These are phyloP conservation scores for Poeciliopsis paucimaculata DNA, from an alignment of 2,797 vertebrate species.

Conservation along the genomic window DNA sequence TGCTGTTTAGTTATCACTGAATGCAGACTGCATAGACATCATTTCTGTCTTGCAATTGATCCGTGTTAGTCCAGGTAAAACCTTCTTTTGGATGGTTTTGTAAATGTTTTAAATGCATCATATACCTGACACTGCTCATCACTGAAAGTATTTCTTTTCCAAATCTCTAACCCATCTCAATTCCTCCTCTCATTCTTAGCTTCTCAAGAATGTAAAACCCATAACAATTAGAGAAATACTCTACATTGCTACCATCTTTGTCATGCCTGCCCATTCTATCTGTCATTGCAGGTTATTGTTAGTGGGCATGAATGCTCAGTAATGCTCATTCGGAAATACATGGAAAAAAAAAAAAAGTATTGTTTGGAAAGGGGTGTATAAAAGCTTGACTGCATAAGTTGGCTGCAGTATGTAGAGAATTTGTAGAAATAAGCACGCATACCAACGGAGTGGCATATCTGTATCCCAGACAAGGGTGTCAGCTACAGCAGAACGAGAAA, in stretches of 20 bases:
- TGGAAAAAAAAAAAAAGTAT: slow-evolving; percentile 1
- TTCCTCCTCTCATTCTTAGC: slow-evolving; percentile 15
- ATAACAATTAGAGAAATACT: slow-evolving; percentile 60
- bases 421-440: not conserved
- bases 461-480: slow-evolving; percentile 7
- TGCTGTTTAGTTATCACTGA: slow-evolving; percentile 1
- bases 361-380: slow-evolving; percentile 32
- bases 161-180: slow-evolving; percentile 13
- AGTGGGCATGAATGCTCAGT: slow-evolving; percentile 14
- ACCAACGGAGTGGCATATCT: slow-evolving; percentile 20
- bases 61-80: slow-evolving; percentile 14
- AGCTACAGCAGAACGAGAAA: slow-evolving; percentile 1
- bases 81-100: slow-evolving; percentile 21
- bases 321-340: slow-evolving; percentile 13
- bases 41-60: slow-evolving; percentile 35
- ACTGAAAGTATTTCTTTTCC: slow-evolving; percentile 26
- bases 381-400: slow-evolving; percentile 9
- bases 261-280: slow-evolving; percentile 14
- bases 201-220: slow-evolving; percentile 17
- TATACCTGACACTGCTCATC: slow-evolving; percentile 49
- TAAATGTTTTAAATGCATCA: slow-evolving; percentile 19
- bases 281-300: slow-evolving; percentile 27
- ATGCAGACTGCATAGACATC: slow-evolving; percentile 34
- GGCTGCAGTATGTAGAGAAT: slow-evolving; percentile 49
- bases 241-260: slow-evolving; percentile 42